Evolutionary conservation across 2,888 invertebrate genomes (phyloP).

Genomic region (Heliconius ismenius): DNA sequence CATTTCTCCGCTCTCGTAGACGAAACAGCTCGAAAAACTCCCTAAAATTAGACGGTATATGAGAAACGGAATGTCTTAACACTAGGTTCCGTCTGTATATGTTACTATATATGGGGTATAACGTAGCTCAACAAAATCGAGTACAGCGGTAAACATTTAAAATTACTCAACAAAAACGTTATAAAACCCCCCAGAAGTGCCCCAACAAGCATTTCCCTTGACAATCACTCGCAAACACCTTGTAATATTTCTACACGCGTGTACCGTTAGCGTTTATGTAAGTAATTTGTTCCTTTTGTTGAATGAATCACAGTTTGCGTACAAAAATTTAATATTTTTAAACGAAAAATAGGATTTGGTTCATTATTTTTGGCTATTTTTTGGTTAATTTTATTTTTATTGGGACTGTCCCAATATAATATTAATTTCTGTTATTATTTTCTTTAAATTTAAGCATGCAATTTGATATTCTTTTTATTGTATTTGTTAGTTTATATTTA

Average conservation of each 20-base stretch:
- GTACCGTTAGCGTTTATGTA: conserved; percentile 45
- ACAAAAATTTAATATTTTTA: conserved; percentile 33
- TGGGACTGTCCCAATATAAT: neutral
- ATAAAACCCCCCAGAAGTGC: conserved; percentile 24
- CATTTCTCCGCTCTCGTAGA: neutral
- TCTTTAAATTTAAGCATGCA: too few relatives aligned
- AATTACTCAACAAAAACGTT: conserved; percentile 11
- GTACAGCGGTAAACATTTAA: conserved; percentile 1
- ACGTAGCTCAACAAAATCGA: neutral
- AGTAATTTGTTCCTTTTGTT: conserved; percentile 46
- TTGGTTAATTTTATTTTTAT: neutral
- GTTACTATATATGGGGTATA: neutral
- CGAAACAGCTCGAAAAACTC: neutral
- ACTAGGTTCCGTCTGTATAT: neutral
- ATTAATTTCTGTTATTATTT: too few relatives aligned
- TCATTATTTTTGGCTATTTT: conserved; percentile 10
- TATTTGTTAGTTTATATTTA: too few relatives aligned
- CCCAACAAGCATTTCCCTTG: conserved; percentile 31
- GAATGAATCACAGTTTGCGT: conserved; percentile 44
- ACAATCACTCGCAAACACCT: conserved; percentile 33
- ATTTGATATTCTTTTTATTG: too few relatives aligned
- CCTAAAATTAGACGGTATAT: neutral
- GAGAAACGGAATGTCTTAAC: neutral
- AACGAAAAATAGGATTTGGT: conserved; percentile 8
- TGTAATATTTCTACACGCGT: conserved; percentile 39